A percentile compares a stretch with the other conserved stretches of the same genome.
Evolutionary conservation across 2,888 invertebrate species (phyloP).

Genomic region (Metopia argyrocephala): DNA sequence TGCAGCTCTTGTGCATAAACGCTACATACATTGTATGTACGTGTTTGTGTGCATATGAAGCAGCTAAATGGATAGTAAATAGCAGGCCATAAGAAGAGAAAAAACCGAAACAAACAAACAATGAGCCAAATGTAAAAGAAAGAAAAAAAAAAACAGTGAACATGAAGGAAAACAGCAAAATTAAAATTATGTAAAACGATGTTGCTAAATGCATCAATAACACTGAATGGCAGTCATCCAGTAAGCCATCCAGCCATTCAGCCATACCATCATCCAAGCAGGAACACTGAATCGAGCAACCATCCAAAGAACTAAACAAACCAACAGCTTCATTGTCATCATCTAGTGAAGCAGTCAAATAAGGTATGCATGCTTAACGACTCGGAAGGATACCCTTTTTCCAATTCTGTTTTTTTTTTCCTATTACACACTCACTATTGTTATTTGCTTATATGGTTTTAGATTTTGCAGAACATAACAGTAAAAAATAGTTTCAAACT

Average conservation of each 20-base stretch:
- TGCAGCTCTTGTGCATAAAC: too few species aligned
- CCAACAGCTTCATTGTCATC: conserved; percentile 56
- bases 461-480: conserved; percentile 5
- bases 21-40: too few species aligned
- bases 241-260: conserved; percentile 26
- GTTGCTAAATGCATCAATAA: conserved; percentile 50
- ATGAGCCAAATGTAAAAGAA: too few species aligned
- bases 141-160: conserved; percentile 37
- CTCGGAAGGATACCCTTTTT: conserved; percentile 56
- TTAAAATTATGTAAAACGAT: conserved; percentile 56
- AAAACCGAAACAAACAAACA: background rate
- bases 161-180: conserved; percentile 23
- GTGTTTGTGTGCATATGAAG: too few species aligned
- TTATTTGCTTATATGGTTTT: conserved; percentile 28
- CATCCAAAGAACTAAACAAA: conserved; percentile 38
- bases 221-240: conserved; percentile 23
- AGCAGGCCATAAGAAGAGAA: conserved; percentile 6
- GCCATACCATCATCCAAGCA: conserved; percentile 34
- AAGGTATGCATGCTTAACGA: conserved; percentile 57
- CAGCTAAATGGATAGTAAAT: background rate
- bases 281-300: conserved; percentile 2
- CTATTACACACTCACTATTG: conserved; percentile 3
- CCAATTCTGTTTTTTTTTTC: background rate
- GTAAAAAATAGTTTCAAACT: background rate
- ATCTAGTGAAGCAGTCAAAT: conserved; percentile 51